phyloP scores from a whole-genome alignment of 1,140 invertebrate species.

The Pseudomyrmex sp. region DNA sequence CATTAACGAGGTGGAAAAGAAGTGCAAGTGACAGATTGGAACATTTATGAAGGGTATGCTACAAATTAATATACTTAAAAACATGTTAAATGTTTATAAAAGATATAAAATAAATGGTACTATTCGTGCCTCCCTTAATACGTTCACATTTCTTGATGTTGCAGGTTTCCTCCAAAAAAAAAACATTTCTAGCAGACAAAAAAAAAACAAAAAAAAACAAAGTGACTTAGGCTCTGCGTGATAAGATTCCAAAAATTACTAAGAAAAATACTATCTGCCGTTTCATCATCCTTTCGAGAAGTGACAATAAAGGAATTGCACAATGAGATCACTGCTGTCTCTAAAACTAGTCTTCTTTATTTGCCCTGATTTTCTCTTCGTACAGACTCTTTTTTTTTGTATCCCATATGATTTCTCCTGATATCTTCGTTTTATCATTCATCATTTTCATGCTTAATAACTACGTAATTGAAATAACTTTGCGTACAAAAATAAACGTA shows the following conservation, averaged over 20 bases:
- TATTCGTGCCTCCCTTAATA: too few relatives aligned
- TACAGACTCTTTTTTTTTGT: constrained; percentile 68
- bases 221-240: too few relatives aligned
- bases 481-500: constrained; percentile 60
- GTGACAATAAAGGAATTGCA: neutral
- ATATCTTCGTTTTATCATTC: constrained; percentile 58
- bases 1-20: constrained; percentile 79
- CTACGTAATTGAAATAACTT: constrained; percentile 62
- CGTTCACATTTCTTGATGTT: too few relatives aligned
- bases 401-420: constrained; percentile 65
- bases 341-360: constrained; percentile 75
- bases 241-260: too few relatives aligned
- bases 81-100: constrained; percentile 86
- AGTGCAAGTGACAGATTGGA: constrained; percentile 83
- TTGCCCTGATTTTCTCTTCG: constrained; percentile 55
- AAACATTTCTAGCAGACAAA: too few relatives aligned
- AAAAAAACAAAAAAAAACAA: too few relatives aligned
- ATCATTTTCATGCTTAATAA: constrained; percentile 54
- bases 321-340: constrained; percentile 30
- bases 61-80: constrained; percentile 88
- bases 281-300: too few relatives aligned
- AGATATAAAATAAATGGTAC: constrained; percentile 70
- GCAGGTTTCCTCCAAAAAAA: too few relatives aligned
- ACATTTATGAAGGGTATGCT: constrained; percentile 80
- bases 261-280: too few relatives aligned